A percentile compares a stretch with the other conserved stretches of the same genome.
Conservation (phyloP, 2,888 invertebrate species). For the Eumacrocentrus americanus region DNA sequence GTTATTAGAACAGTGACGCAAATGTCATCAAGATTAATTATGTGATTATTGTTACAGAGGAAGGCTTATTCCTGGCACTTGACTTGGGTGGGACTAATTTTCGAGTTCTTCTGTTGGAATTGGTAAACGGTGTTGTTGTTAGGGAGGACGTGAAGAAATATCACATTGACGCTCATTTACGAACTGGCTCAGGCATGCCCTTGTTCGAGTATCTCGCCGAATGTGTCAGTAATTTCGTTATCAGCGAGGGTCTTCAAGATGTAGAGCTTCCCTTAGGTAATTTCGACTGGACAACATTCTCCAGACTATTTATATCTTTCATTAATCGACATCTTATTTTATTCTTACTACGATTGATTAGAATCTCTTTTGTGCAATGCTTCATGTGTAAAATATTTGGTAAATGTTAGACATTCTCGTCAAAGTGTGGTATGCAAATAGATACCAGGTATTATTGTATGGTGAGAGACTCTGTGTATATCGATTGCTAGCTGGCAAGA, state of each 20-base stretch:
- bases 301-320: constrained; percentile 2
- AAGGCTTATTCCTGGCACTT: constrained; percentile 76
- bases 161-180: constrained; percentile 67
- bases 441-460: not conserved
- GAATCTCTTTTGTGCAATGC: too few species aligned
- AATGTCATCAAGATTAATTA: not conserved
- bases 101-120: constrained; percentile 72
- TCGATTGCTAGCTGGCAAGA: too few species aligned
- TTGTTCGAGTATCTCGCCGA: constrained; percentile 79
- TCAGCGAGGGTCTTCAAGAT: constrained; percentile 66
- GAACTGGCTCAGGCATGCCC: constrained; percentile 69
- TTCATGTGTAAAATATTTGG: too few species aligned
- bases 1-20: not conserved
- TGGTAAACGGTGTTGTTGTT: constrained; percentile 65
- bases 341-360: too few species aligned
- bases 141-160: constrained; percentile 70
- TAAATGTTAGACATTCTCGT: too few species aligned
- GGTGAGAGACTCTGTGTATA: not conserved
- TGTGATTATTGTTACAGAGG: constrained; percentile 59
- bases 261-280: constrained; percentile 72
- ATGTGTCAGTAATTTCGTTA: constrained; percentile 75
- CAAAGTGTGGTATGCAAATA: not conserved
- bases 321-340: too few species aligned
- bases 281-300: constrained; percentile 10
- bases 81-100: constrained; percentile 86